Base-by-base conservation (phyloP, 2,888 invertebrate species). In the Pelosia muscerda region DNA sequence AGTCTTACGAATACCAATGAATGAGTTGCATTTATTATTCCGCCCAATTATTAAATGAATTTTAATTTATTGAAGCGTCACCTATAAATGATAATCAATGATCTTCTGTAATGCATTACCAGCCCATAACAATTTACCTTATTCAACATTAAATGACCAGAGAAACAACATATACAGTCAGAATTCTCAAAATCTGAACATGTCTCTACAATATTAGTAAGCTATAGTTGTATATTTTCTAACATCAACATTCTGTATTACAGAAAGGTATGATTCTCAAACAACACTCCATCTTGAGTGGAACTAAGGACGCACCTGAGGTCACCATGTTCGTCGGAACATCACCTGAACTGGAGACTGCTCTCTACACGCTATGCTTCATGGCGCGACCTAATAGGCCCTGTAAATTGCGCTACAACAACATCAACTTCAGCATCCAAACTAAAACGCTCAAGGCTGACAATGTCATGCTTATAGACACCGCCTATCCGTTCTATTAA, bases 321-420 rank as follows among this genome's bases (percentile, higher is more conserved):
- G 96, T 97, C 63, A 96, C 96, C 0, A 96, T 98, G 96, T 98
- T 98, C 86, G 95, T 98, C 63, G 98, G 98, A 34, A 98, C 98
- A 0, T 98, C 98, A 57, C 99, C 99, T 0, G 99, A 99, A 89
- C 94, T 98, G 76, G 99, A 99, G 89, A 95, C 98, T 88, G 97
- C 98, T 0, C 88, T 99, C 9, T 99, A 98, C 92, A 97, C 98
- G 0, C 95, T 98, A 5, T 99, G 99, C 90, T 98, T 98, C 92
- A 95, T 98, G 86, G 93, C 97, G 8, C 96, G 98, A 69, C 96
- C 97, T 0, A 97, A 98, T 87, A 92, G 96, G 71, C 95, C 96
- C 0, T 98, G 98, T 87, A 97, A 96, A 0, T 95, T 98, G 53
- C 90, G 88, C 6, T 89, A 84, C 83, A 93, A 93, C 76, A 92